These are phyloP conservation scores for Argyresthia goedartella DNA, from an alignment of 2,888 invertebrate species.

Conservation along the genomic window DNA sequence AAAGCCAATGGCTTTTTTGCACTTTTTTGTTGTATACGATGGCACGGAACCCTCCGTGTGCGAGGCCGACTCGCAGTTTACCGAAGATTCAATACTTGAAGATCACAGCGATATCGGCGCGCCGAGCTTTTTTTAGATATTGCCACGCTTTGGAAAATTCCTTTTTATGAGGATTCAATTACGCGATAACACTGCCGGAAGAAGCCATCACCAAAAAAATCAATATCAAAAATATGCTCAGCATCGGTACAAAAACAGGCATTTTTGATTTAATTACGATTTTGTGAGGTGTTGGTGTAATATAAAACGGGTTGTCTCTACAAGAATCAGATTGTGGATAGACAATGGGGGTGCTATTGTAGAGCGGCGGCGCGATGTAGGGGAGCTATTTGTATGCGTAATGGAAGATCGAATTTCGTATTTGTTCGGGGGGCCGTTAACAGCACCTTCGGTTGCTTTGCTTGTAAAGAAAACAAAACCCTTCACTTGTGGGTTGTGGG, in stretches of 20 bases:
- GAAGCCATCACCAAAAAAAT: not conserved
- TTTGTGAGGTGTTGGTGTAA: not conserved
- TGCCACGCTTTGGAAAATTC: slow-evolving; percentile 41
- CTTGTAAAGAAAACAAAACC: slow-evolving; percentile 69
- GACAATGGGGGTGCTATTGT: slow-evolving; percentile 1
- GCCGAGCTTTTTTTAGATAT: slow-evolving; percentile 33
- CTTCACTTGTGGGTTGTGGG: slow-evolving; percentile 33
- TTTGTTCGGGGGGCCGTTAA: slow-evolving; percentile 68
- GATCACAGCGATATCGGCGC: slow-evolving; percentile 41
- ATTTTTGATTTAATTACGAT: slow-evolving; percentile 1
- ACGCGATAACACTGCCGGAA: slow-evolving; percentile 27
- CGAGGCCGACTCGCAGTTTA: not conserved
- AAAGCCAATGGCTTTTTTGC: too few relatives aligned
- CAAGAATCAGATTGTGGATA: slow-evolving; percentile 2
- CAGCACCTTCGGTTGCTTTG: slow-evolving; percentile 58
- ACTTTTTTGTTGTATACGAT: too few relatives aligned
- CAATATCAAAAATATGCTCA: too few relatives aligned
- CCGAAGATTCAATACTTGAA: not conserved
- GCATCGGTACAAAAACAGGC: not conserved
- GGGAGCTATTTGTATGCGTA: slow-evolving; percentile 64
- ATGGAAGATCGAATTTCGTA: slow-evolving; percentile 69
- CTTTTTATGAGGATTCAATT: slow-evolving; percentile 45
- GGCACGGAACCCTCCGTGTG: too few relatives aligned
- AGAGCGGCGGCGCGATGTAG: slow-evolving; percentile 12
- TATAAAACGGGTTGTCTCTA: not conserved